Evolutionary conservation across 2,888 invertebrate genomes (phyloP).

Genomic region (Celastrina argiolus): DNA sequence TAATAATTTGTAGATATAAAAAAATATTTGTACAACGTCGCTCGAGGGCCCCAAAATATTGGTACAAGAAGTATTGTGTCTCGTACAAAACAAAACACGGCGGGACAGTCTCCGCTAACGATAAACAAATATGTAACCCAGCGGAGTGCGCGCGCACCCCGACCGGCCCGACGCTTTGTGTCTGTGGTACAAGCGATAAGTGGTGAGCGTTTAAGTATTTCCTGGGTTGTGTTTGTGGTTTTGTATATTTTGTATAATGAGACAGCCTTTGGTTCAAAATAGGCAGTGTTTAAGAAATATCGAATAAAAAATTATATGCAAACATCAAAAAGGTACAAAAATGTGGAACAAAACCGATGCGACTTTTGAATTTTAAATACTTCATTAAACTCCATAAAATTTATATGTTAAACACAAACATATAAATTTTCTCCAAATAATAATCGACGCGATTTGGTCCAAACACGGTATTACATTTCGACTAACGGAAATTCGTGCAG

Average conservation of each 20-base stretch:
- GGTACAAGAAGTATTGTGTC: neutral
- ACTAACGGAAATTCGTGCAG: constrained; percentile 21
- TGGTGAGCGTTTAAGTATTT: constrained; percentile 33
- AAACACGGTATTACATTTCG: constrained; percentile 21
- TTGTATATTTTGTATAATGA: no score
- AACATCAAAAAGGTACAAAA: no score
- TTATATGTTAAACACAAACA: neutral
- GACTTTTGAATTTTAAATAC: neutral
- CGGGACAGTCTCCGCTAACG: constrained; percentile 30
- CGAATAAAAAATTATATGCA: no score
- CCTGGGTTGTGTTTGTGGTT: neutral
- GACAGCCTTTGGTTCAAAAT: no score
- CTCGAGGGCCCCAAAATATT: neutral
- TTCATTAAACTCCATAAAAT: neutral
- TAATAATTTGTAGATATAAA: no score
- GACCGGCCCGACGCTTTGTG: constrained; percentile 37
- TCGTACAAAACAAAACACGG: constrained; percentile 2
- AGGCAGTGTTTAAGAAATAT: no score
- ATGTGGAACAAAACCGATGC: no score
- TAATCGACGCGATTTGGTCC: neutral
- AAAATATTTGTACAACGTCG: no score
- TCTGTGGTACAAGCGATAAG: constrained; percentile 31
- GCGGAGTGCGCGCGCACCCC: constrained; percentile 54
- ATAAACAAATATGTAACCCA: constrained; percentile 38
- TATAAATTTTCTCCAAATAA: neutral